Evolutionary conservation across 92 coral and sea anemone genomes (phyloP), one percentile per base, ranked within the genome.

Genomic region (Porites rus): DNA sequence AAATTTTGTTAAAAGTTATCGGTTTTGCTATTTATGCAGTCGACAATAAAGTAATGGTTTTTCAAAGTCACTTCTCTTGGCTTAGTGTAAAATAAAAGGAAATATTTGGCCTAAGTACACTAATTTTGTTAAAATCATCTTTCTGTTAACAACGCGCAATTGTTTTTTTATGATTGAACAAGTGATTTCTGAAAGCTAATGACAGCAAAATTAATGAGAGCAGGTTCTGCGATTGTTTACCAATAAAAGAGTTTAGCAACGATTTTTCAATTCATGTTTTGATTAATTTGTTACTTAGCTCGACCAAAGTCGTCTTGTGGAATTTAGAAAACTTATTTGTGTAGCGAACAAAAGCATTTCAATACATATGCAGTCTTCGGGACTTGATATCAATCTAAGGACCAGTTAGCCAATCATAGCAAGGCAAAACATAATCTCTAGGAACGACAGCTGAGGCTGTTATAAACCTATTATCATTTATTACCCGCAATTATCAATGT

Each of bases 371-470:
- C 74, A 62, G 87, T 51, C 70, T 82, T 72, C 61, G 73, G 73
- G 72, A 63, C 80, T 43, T 19, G 52, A 69, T 74, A 64, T 79
- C 77, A 63, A 53, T 76, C 65, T 90, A 14, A 13, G 12, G 72
- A 56, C 8, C 9, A 53, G 62, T 43, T 28, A 91, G 69, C 96
- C 96, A 93, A 93, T 93, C 86, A 86, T 84, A 83, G 20, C 51
- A 72, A 79, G 69, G 7, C 70, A 58, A 69, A 20, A 19, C 51
- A 6, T 72, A 61, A 85, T 93, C 96, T 89, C 93, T 81, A 82
- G 59, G 96, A 69, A 74, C 85, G 91, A 69, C 96, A 93, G 96
- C 94, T 93, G 96, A 81, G 75, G 19, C 8, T 51, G 22, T 4
- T 6, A 10, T 4, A 62, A 20, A 11, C 50, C 59, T n/a, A 43